Evolutionary conservation across 37 sponge, comb jelly and placozoan species (phyloP).

Genomic region (Eunapius fragilis): DNA sequence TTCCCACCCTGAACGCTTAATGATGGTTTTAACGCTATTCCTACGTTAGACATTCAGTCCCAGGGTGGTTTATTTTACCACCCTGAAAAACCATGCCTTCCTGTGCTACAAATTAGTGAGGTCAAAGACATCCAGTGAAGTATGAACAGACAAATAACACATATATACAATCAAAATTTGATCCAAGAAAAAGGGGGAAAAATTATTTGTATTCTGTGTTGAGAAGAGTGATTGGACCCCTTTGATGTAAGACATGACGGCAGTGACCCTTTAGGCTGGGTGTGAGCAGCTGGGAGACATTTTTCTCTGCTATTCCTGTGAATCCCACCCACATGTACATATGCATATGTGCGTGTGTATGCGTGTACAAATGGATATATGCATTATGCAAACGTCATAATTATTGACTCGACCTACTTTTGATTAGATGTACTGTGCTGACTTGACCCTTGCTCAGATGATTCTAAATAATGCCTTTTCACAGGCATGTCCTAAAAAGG

Average conservation of each 20-base stretch:
- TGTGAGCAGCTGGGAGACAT: neutral
- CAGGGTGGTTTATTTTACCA: too few species aligned
- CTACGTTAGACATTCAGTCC: too few species aligned
- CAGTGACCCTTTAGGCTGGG: neutral
- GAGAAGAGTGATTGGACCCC: neutral
- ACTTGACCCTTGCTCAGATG: neutral
- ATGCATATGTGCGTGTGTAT: constrained; percentile 2
- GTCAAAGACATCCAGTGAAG: neutral
- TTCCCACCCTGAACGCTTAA: too few species aligned
- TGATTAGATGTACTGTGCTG: neutral
- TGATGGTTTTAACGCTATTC: too few species aligned
- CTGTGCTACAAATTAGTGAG: neutral
- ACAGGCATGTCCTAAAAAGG: constrained; percentile 12
- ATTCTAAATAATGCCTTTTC: constrained; percentile 25
- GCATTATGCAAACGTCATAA: neutral
- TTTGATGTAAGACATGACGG: neutral
- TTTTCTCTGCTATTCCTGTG: neutral
- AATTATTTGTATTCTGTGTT: neutral
- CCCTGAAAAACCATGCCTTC: too few species aligned
- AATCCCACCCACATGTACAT: neutral
- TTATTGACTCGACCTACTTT: neutral
- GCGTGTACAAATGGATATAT: neutral
- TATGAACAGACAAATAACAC: neutral
- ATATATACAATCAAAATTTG: neutral
- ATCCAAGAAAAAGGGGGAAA: neutral